Evolutionary conservation across 2,888 invertebrate species (phyloP), one percentile per base, ranked within the genome.

Genomic region (Epinotia nisella): DNA sequence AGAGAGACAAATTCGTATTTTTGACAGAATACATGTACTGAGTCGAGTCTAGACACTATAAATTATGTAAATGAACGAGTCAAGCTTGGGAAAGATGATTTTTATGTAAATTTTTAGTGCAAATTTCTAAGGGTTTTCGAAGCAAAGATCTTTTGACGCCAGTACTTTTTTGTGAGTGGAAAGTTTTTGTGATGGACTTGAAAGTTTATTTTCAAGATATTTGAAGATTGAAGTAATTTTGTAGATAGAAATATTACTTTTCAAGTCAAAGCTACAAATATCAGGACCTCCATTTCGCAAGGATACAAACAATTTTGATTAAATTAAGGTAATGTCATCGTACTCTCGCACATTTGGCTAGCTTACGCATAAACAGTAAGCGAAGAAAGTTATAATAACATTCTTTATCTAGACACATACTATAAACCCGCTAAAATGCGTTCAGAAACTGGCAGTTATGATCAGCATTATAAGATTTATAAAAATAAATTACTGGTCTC

Each of bases 11-110:
- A 35, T 66, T 49, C 39, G 39, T 55, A 19, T 56, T 72, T 65
- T 60, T 72, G 59, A 21, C 69, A 39, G 7, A 56, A 17, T 56
- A 59, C 24, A 24, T 60, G 21, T 21, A 55, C 41, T 55, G 21
- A 13, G n/a, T 5, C 53, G 53, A 49, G 75, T 75, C 75, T 75
- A 75, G 75, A 75, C 75, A 51, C 65, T 51, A 72, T 75, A 75
- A 75, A 53, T 74, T 74, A 75, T 75, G 74, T 56, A 75, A 75
- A 75, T 71, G 64, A 66, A 65, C 66, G 45, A 70, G 61, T 62
- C 35, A 45, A 60, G 71, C 73, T 72, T 58, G 68, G 66, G 35
- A 61, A 49, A 62, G 73, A 73, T 64, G 62, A 73, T 69, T 69
- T 64, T 73, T 61, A 71, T 71, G 66, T 67, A 67, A 71, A 66